These are phyloP conservation scores for Seira musarum DNA, from an alignment of 2,888 invertebrate species.

Conservation along the genomic window DNA sequence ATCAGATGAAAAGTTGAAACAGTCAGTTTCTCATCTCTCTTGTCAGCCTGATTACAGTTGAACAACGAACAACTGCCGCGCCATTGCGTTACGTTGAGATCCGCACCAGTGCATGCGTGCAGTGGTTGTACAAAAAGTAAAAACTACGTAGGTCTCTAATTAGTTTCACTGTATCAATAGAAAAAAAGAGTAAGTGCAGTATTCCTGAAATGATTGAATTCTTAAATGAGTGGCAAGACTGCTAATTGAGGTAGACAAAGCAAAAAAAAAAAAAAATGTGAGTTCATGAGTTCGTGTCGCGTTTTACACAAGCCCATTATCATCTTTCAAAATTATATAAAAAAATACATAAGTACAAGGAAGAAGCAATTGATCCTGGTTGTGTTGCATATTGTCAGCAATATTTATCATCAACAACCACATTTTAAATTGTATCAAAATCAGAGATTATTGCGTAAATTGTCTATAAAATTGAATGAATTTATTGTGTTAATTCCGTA, in stretches of 20 bases:
- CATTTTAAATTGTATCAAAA: not conserved
- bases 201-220: slow-evolving; percentile 45
- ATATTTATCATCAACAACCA: slow-evolving; percentile 4
- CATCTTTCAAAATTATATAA: too few species aligned
- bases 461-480: too few species aligned
- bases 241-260: slow-evolving; percentile 45
- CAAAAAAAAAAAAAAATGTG: slow-evolving; percentile 28
- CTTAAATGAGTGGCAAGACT: slow-evolving; percentile 39
- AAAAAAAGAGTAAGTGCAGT: not conserved
- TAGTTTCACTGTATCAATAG: slow-evolving; percentile 29
- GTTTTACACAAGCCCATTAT: slow-evolving; percentile 32
- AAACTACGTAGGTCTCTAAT: slow-evolving; percentile 33
- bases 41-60: not conserved
- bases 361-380: too few species aligned
- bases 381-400: not conserved
- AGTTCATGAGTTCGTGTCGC: slow-evolving; percentile 25
- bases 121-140: not conserved
- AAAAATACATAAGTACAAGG: too few species aligned
- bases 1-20: not conserved
- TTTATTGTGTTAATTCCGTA: too few species aligned
- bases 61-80: too few species aligned
- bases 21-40: not conserved
- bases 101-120: not conserved
- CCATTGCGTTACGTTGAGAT: too few species aligned
- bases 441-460: not conserved